phyloP scores from a whole-genome alignment of 1,140 invertebrate genomes.

The Calycopis cecrops region DNA sequence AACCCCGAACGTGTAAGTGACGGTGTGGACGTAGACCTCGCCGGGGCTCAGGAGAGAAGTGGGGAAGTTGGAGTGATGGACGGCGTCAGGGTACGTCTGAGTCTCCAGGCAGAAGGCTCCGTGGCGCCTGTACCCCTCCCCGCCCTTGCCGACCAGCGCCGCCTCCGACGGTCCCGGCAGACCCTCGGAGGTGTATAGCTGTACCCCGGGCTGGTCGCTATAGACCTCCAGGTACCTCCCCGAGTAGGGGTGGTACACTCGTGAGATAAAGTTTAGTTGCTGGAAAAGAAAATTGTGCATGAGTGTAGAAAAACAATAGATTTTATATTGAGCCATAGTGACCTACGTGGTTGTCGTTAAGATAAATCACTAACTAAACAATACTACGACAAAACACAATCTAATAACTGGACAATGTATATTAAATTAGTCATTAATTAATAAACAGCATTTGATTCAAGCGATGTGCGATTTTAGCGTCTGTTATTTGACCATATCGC shows the following conservation, averaged over 20 bases:
- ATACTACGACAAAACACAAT: too few species aligned
- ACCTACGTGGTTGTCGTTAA: too few species aligned
- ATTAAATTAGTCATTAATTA: too few species aligned
- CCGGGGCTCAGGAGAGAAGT: constrained; percentile 83
- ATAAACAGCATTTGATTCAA: too few species aligned
- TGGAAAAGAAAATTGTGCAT: constrained; percentile 27
- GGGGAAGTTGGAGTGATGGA: constrained; percentile 89
- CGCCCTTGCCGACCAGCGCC: constrained; percentile 81
- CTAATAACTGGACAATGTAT: too few species aligned
- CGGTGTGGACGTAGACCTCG: constrained; percentile 79
- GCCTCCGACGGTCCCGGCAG: constrained; percentile 76
- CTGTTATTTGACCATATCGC: too few species aligned
- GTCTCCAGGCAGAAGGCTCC: constrained; percentile 93
- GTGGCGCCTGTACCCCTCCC: constrained; percentile 83
- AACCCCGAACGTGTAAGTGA: constrained; percentile 76
- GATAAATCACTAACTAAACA: too few species aligned
- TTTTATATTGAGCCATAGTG: neutral
- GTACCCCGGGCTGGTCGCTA: constrained; percentile 91
- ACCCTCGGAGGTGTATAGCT: constrained; percentile 91
- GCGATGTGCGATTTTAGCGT: too few species aligned
- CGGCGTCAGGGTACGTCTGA: constrained; percentile 93
- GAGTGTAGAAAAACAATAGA: neutral
- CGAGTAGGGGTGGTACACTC: constrained; percentile 80
- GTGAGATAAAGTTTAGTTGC: constrained; percentile 56
- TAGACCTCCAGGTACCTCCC: constrained; percentile 86